These are phyloP conservation scores for Lemur catta DNA, from an alignment of 2,797 vertebrate species.

Conservation along the genomic window DNA sequence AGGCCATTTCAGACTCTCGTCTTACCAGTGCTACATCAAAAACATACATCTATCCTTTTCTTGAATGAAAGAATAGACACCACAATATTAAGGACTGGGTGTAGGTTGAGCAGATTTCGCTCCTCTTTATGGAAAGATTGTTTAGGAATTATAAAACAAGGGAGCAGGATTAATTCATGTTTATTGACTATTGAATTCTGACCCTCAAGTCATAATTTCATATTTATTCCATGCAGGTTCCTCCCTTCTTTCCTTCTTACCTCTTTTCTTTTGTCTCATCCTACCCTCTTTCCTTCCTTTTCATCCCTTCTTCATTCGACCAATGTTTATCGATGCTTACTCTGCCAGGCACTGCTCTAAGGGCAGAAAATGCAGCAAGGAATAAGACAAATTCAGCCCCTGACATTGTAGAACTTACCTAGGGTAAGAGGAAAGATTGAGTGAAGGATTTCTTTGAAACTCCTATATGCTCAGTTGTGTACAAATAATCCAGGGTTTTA, in stretches of 20 bases:
- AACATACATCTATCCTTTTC: neutral
- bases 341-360: neutral
- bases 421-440: neutral
- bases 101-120: neutral
- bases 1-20: conserved; percentile 32
- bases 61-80: neutral
- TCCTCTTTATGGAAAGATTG: neutral
- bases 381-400: neutral
- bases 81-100: neutral
- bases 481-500: neutral
- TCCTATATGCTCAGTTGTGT: neutral
- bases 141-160: conserved; percentile 41
- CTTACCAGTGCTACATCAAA: conserved; percentile 39
- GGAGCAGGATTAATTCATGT: neutral
- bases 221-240: neutral
- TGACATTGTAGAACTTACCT: neutral
- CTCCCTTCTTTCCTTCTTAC: neutral
- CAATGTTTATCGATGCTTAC: neutral
- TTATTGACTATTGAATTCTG: neutral
- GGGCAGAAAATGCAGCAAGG: neutral
- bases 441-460: neutral
- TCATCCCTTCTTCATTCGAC: neutral
- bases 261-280: neutral
- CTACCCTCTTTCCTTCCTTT: neutral
- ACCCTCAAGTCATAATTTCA: neutral